A percentile compares a stretch with the other conserved stretches of the same genome.
These are phyloP conservation scores for Gerris buenoi DNA, from an alignment of 1,140 invertebrate genomes.

Conservation along the genomic window DNA sequence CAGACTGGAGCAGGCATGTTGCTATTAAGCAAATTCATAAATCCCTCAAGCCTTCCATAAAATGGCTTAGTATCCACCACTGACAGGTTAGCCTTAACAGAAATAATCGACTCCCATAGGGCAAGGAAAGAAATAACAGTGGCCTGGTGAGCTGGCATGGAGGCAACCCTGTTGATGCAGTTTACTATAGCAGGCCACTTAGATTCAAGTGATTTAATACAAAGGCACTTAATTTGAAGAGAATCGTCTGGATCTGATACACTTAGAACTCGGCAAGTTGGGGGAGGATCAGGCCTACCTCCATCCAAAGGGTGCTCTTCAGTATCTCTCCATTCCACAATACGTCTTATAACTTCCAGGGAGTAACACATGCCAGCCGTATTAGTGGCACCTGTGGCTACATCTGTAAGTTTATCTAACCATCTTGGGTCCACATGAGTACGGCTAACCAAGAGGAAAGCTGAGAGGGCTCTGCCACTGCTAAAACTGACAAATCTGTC, in stretches of 20 bases:
- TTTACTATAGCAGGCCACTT: slow-evolving; percentile 63
- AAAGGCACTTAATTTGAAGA: slow-evolving; percentile 59
- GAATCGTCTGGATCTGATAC: slow-evolving; percentile 63
- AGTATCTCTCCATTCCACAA: slow-evolving; percentile 73
- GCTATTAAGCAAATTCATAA: slow-evolving; percentile 56
- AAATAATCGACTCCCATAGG: slow-evolving; percentile 80
- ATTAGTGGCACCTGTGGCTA: slow-evolving; percentile 38
- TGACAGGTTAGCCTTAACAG: slow-evolving; percentile 74
- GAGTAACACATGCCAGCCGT: slow-evolving; percentile 63
- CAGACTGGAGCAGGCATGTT: slow-evolving; percentile 62
- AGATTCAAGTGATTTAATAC: slow-evolving; percentile 64
- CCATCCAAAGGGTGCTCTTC: slow-evolving; percentile 61
- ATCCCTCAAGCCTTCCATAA: slow-evolving; percentile 64
- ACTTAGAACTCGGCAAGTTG: slow-evolving; percentile 45
- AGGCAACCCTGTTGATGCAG: slow-evolving; percentile 36
- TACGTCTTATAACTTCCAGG: slow-evolving; percentile 64
- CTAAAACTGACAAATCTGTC: slow-evolving; percentile 68
- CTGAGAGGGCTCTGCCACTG: slow-evolving; percentile 58
- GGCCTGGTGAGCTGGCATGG: slow-evolving; percentile 32
- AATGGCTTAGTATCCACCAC: slow-evolving; percentile 77
- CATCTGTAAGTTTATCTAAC: slow-evolving; percentile 46
- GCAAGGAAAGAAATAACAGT: slow-evolving; percentile 61
- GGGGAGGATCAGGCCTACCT: slow-evolving; percentile 18
- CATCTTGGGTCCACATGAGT: slow-evolving; percentile 59
- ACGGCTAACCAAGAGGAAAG: slow-evolving; percentile 67